Evolutionary conservation across 2,113 vertebrate species (phyloP).

Genomic region (Pogona vitticeps): DNA sequence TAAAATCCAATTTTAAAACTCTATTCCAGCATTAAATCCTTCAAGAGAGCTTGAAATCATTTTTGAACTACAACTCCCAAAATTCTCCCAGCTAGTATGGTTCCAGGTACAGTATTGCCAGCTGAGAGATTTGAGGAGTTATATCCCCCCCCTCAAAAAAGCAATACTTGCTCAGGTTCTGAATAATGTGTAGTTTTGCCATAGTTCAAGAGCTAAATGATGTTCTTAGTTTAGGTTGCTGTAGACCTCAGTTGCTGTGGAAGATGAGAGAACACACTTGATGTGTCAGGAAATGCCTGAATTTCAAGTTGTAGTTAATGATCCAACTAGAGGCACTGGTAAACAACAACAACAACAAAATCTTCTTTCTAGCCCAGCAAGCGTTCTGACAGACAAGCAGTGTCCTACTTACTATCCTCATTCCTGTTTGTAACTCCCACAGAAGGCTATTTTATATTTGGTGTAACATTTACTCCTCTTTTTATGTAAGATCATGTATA

Average conservation of each 20-base stretch:
- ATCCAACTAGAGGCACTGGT: not conserved
- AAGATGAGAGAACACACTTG: not conserved
- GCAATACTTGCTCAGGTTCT: not conserved
- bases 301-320: not conserved
- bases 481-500: slow-evolving; percentile 29
- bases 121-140: not conserved
- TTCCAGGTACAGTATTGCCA: not conserved
- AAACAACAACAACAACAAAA: not conserved
- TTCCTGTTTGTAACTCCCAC: slow-evolving; percentile 28
- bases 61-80: not conserved
- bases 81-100: not conserved
- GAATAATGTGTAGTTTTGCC: not conserved
- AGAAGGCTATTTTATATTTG: slow-evolving; percentile 11
- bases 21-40: too few relatives aligned
- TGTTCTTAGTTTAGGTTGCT: not conserved
- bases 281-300: slow-evolving; percentile 7
- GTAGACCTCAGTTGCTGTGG: not conserved
- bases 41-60: too few relatives aligned
- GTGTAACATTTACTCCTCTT: slow-evolving; percentile 31
- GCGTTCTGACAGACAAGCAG: not conserved
- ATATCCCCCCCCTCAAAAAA: not conserved
- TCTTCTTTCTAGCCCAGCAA: not conserved
- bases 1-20: too few relatives aligned
- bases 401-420: slow-evolving; percentile 44
- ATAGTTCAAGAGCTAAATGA: not conserved